Evolutionary conservation across 2,113 vertebrate genomes (phyloP), one percentile per base, ranked within the genome.

Genomic region (Salvelinus alpinus): DNA sequence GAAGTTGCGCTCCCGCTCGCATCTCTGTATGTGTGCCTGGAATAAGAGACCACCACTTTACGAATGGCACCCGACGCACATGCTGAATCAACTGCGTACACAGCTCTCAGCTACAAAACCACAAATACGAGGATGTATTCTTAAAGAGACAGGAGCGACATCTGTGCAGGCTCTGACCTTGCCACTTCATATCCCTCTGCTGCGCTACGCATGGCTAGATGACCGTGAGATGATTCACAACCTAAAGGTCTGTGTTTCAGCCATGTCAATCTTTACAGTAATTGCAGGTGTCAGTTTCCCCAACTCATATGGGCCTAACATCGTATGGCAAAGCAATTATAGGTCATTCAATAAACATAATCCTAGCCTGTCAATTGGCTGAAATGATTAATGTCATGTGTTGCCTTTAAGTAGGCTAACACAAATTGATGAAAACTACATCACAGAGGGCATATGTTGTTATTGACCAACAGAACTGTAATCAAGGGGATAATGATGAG

Each of bases 121-220:
- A 86, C 64, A 83, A 78, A 66, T 81, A 75, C 85, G 73, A 84
- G 83, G 81, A 78, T 64, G 78, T 11, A 51, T 64, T 84, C 48
- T 90, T 91, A 91, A 91, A 91, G 90, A 79, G 88, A 88, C 90
- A 91, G 79, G 59, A 70, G 76, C 87, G 64, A 66, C 80, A 75
- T 78, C 76, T 81, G 73, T 34, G 51, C 34, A 22, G 20, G 38
- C 34, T 70, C 8, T 54, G 66, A 70, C 65, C 31, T 34, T 68
- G 27, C 38, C 38, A 9, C 38, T 44, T 44, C 38, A 44, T 3
- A 34, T 27, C 13, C 65, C 16, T 27, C 31, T 68, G 29, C 20
- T 66, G 64, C 25, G 64, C 13, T 31, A 4, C 6, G 7, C 27
- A 68, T 22, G 59, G 20, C 59, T 16, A 22, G 59, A 62, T 62